These are phyloP conservation scores for Deroptyus accipitrinus DNA, from an alignment of 2,113 vertebrate species.

Conservation along the genomic window DNA sequence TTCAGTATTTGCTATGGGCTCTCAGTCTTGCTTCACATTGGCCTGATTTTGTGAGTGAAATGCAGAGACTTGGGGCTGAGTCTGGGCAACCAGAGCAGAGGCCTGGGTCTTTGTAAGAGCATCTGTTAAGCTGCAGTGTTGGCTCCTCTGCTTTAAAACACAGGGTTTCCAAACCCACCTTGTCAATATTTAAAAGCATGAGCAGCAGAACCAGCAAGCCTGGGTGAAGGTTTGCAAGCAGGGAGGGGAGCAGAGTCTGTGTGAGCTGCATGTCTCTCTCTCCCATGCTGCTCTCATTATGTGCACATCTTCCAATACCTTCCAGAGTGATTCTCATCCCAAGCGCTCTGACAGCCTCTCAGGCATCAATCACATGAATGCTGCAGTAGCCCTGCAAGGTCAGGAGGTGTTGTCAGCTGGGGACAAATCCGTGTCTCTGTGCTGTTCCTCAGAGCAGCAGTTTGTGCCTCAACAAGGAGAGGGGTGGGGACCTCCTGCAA, in stretches of 20 bases:
- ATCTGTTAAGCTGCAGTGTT: neutral
- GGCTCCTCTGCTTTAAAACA: neutral
- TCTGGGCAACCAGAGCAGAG: neutral
- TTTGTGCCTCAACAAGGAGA: neutral
- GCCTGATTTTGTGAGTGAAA: neutral
- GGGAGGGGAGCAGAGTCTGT: neutral
- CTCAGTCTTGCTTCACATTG: neutral
- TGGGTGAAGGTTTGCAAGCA: neutral
- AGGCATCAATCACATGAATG: neutral
- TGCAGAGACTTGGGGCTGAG: neutral
- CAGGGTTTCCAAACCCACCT: neutral
- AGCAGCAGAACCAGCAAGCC: neutral
- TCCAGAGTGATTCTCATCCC: neutral
- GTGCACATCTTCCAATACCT: neutral
- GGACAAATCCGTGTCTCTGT: neutral
- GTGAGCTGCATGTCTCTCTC: neutral
- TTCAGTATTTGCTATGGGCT: neutral
- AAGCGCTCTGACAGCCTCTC: slow-evolving; percentile 2
- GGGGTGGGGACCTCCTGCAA: neutral
- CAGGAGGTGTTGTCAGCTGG: neutral
- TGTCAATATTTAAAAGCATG: neutral
- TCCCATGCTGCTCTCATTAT: neutral
- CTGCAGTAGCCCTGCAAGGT: neutral
- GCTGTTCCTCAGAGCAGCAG: neutral
- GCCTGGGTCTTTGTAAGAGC: neutral